Evolutionary conservation across 1,140 invertebrate species (phyloP), one percentile per base, ranked within the genome.

Genomic region (Lepeophtheirus salmonis): DNA sequence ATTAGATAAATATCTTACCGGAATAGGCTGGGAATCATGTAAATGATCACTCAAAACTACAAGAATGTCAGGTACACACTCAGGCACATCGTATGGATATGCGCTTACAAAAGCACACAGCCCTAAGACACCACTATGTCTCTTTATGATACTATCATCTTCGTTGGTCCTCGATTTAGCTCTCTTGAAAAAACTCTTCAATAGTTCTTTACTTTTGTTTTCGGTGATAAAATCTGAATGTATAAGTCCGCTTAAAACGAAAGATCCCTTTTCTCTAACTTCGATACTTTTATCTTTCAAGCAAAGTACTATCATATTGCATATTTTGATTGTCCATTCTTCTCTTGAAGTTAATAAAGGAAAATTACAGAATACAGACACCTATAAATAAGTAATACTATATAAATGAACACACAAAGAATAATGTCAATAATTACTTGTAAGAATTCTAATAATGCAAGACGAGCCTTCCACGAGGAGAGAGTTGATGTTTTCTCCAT

Each of bases 11-110:
- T 41, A 41, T 41, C 30, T 61, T 61, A 61, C 87, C 52, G 88
- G 84, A 69, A 95, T 88, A 2, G 90, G 89, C 72, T 90, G 84
- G 3, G 87, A 86, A 70, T 91, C 89, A 68, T 83, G 82, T 3
- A 89, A 73, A 71, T 91, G 86, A 18, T 76, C 72, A 61, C 82
- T 81, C 10, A 97, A 74, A 62, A 82, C 75, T 64, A 83, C 80
- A 63, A 97, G 79, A 53, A 94, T 78, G 22, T 81, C 77, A 14
- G 90, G 89, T 61, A 96, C 73, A 67, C 80, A 82, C 24, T 82
- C 76, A 1, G 89, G 88, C 30, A 96, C 79, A 67, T 89, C 84
- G 68, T 96, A 95, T 0, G 91, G 91, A 71, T 83, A 80, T 4
- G 89, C 86, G 63, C 79, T 79, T 12, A 96, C 79, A 70, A 89